Base-by-base conservation (phyloP, 2,888 invertebrate species). In the Lepetodrilus schrolli region DNA sequence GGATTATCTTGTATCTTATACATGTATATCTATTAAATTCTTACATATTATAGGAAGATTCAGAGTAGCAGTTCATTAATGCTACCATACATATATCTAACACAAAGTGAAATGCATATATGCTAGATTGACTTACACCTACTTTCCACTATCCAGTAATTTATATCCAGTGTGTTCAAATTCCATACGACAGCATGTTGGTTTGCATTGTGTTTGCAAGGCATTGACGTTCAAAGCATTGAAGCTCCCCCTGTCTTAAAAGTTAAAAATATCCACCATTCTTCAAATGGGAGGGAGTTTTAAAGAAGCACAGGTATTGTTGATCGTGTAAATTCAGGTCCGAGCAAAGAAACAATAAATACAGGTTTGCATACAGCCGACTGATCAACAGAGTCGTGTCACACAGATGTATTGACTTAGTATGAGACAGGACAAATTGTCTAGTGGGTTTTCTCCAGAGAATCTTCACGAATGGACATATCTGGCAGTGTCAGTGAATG, bases 361-460 rank as follows among this genome's bases (percentile, higher is more conserved):
- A 17, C 58, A 30, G 34, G 34, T 30, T 13, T 34, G 58, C 26
- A 58, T 26, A 58, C 21, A 48, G 48, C 26, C 58, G 34, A 30
- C 30, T 30, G 58, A 58, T 58, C 34, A 58, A 58, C 26, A 26
- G 34, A 30, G 21, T 23, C 34, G 30, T 13, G 34, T 58, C 58
- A 26, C 30, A 30, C 58, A 7, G 26, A 21, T 21, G 7, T 58
- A 30, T 58, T 58, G 26, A 34, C 34, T 58, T 13, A 30, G 26
- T 34, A 34, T 58, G 34, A 58, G 21, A 58, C 30, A 30, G 58
- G 58, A 58, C 58, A 58, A 58, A 58, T 30, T 30, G 21, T 17
- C 48, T 48, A 4, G 48, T n/a, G n/a, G n/a, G n/a, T n/a, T n/a
- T n/a, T n/a, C n/a, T n/a, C n/a, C n/a, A n/a, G n/a, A n/a, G n/a